Evolutionary conservation across 2,797 vertebrate species (phyloP).

Genomic region (Eupleurogrammus muticus): DNA sequence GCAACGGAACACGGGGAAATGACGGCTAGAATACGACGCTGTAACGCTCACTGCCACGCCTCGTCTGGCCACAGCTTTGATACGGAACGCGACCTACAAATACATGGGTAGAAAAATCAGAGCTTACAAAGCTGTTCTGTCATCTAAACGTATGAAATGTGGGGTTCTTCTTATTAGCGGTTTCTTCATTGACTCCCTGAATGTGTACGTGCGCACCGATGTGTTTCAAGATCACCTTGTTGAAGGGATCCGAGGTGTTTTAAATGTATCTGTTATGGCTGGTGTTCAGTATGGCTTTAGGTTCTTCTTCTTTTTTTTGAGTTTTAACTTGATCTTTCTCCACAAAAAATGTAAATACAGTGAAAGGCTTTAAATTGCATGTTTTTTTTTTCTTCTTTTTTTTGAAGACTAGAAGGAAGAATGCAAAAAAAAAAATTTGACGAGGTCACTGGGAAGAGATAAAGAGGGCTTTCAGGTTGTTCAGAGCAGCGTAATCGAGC

Average conservation of each 20-base stretch:
- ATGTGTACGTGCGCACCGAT: constrained; percentile 25
- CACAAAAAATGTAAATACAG: constrained; percentile 30
- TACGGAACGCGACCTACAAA: neutral
- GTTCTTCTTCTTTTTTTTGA: neutral
- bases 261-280: constrained; percentile 62
- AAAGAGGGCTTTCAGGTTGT: constrained; percentile 39
- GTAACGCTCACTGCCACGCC: constrained; percentile 31
- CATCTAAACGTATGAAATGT: constrained; percentile 15
- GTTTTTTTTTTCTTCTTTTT: constrained; percentile 6
- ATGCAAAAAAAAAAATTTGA: neutral
- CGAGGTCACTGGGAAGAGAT: constrained; percentile 8
- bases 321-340: constrained; percentile 37
- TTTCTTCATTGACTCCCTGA: constrained; percentile 61
- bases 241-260: constrained; percentile 16
- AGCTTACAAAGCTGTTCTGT: constrained; percentile 1
- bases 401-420: constrained; percentile 56
- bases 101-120: constrained; percentile 5
- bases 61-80: neutral
- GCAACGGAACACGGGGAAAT: constrained; percentile 38
- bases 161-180: neutral
- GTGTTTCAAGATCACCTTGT: constrained; percentile 37
- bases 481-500: neutral
- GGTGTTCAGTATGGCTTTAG: constrained; percentile 79
- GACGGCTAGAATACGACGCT: constrained; percentile 22
- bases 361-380: constrained; percentile 70